Percentiles rank a stretch among this genome's conserved stretches.
These are phyloP conservation scores for Nothoprocta perdicaria DNA, from an alignment of 2,113 vertebrate genomes.

Conservation along the genomic window DNA sequence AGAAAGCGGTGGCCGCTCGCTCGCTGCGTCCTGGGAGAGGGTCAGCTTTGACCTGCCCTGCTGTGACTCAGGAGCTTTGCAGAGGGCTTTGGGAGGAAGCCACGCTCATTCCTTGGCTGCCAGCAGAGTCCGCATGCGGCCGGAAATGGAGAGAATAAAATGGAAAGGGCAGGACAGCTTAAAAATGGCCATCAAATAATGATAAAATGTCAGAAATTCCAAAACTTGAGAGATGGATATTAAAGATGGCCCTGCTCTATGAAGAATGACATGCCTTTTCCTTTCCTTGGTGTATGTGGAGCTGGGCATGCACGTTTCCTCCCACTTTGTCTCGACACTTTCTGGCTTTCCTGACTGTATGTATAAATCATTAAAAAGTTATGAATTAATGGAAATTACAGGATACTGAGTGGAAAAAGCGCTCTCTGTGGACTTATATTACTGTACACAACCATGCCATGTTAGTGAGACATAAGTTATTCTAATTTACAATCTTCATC, in stretches of 20 bases:
- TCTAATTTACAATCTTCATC: not conserved
- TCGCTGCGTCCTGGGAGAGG: not conserved
- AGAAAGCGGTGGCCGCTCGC: not conserved
- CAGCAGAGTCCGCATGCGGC: not conserved
- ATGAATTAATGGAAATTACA: constrained; percentile 12
- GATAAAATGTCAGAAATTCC: not conserved
- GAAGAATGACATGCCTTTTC: not conserved
- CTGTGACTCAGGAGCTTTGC: not conserved
- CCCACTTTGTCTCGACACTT: rapidly evolving
- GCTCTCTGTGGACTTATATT: not conserved
- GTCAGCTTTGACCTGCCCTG: not conserved
- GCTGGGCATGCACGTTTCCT: not conserved
- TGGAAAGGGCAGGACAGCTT: not conserved
- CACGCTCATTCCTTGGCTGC: not conserved
- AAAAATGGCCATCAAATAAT: not conserved
- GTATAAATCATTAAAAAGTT: not conserved
- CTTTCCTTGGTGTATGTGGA: not conserved
- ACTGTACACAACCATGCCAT: not conserved
- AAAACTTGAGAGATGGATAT: not conserved
- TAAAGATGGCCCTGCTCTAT: not conserved
- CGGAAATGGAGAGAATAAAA: not conserved
- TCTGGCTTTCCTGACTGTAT: not conserved
- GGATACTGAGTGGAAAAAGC: not conserved
- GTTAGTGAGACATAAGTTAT: not conserved
- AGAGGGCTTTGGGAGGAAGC: not conserved